Evolutionary conservation across 2,888 invertebrate genomes (phyloP).

Genomic region (Oxytorus armatus): DNA sequence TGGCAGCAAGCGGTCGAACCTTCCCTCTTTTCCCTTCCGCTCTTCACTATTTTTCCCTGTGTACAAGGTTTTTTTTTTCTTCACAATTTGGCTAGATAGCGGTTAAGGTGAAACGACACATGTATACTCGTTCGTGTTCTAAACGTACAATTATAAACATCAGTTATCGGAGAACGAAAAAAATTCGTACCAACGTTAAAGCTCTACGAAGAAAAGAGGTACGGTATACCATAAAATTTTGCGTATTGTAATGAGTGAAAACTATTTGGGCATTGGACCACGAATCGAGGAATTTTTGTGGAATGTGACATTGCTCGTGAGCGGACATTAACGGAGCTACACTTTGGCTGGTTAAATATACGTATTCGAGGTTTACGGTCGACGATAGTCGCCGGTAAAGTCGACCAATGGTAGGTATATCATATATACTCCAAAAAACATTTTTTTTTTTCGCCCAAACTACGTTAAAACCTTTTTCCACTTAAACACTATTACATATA

Average conservation of each 20-base stretch:
- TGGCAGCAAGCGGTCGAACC: slow-evolving; percentile 35
- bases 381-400: no score
- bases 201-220: no score
- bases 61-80: neutral
- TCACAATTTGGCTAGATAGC: slow-evolving; percentile 57
- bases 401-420: no score
- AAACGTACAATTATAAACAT: slow-evolving; percentile 49
- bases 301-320: slow-evolving; percentile 57
- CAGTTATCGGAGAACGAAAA: slow-evolving; percentile 23
- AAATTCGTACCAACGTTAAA: slow-evolving; percentile 54
- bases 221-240: slow-evolving; percentile 13
- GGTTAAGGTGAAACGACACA: slow-evolving; percentile 50
- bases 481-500: slow-evolving; percentile 30
- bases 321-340: slow-evolving; percentile 20
- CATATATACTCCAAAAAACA: no score
- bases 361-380: slow-evolving; percentile 28
- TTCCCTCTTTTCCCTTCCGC: neutral
- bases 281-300: slow-evolving; percentile 55
- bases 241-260: slow-evolving; percentile 20
- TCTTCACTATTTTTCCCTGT: slow-evolving; percentile 4
- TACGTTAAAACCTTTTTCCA: slow-evolving; percentile 32
- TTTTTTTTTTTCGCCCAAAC: slow-evolving; percentile 27
- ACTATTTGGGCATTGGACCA: slow-evolving; percentile 47
- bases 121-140: slow-evolving; percentile 33
- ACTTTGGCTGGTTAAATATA: no score